These are phyloP conservation scores for Drosophila arawakana DNA, from an alignment of 1,140 invertebrate species.

Conservation along the genomic window DNA sequence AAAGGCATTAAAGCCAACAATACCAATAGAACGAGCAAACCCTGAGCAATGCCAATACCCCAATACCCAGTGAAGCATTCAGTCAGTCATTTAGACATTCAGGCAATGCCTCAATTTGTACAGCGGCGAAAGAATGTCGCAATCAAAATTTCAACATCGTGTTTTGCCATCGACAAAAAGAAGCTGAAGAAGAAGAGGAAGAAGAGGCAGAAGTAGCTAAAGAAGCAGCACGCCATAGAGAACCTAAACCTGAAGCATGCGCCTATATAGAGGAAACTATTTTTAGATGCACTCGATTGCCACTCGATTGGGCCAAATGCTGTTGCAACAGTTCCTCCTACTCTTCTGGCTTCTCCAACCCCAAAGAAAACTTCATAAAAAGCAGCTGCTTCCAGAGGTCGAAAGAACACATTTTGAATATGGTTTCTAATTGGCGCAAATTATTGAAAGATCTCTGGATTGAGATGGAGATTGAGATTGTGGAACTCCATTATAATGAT, in stretches of 20 bases:
- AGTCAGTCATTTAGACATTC: conserved; percentile 30
- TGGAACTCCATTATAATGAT: conserved; percentile 41
- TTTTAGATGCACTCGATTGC: conserved; percentile 67
- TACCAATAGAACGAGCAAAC: conserved; percentile 1
- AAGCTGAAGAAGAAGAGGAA: conserved; percentile 1
- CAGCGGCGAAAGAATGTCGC: conserved; percentile 68
- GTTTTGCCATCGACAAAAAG: conserved; percentile 41
- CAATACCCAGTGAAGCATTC: conserved; percentile 8
- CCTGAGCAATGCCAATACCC: conserved; percentile 30
- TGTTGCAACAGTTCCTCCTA: conserved; percentile 34
- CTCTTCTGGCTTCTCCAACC: background rate
- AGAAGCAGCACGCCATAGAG: background rate
- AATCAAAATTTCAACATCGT: conserved; percentile 82
- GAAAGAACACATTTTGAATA: conserved; percentile 58
- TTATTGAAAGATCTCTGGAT: conserved; percentile 70
- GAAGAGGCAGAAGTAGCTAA: background rate
- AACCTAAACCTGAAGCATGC: conserved; percentile 40
- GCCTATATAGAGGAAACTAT: conserved; percentile 54
- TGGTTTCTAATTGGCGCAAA: conserved; percentile 74
- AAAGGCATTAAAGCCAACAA: conserved; percentile 43
- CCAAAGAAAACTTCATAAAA: conserved; percentile 52
- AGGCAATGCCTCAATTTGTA: conserved; percentile 70
- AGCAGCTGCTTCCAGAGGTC: conserved; percentile 37
- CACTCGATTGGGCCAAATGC: conserved; percentile 67
- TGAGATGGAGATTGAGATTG: conserved; percentile 68